These are phyloP conservation scores for Spea multiplicata DNA, from an alignment of 2,113 vertebrate genomes.

Conservation along the genomic window DNA sequence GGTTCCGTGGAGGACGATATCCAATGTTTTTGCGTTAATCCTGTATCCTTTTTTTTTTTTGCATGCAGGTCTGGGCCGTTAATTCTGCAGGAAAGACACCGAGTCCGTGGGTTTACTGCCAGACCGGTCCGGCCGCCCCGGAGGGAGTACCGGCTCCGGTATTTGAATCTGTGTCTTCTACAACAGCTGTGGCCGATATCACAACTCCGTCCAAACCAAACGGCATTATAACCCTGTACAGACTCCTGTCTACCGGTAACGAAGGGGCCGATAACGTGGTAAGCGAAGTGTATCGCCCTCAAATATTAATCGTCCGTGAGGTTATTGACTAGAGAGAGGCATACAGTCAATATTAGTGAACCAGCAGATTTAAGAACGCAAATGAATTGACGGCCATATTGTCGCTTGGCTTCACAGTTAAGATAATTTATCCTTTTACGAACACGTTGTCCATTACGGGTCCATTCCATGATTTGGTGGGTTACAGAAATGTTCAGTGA, in stretches of 20 bases:
- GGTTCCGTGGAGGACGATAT: no score
- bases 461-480: no score
- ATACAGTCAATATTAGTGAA: no score
- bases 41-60: slow-evolving; percentile 35
- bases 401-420: no score
- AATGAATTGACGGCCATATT: no score
- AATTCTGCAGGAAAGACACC: slow-evolving; percentile 76
- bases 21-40: no score
- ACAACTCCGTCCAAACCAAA: slow-evolving; percentile 74
- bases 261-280: slow-evolving; percentile 71
- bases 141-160: slow-evolving; percentile 73
- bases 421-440: no score
- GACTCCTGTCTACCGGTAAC: slow-evolving; percentile 71
- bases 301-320: neutral
- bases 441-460: no score
- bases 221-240: slow-evolving; percentile 82
- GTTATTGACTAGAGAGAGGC: no score
- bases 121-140: slow-evolving; percentile 80
- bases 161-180: slow-evolving; percentile 70
- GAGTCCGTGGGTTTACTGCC: slow-evolving; percentile 75
- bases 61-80: slow-evolving; percentile 78
- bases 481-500: no score
- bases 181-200: slow-evolving; percentile 77
- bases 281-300: slow-evolving; percentile 45
- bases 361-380: no score